Evolutionary conservation across 35 echinoderm and acorn worm species (phyloP).

Genomic region (Chiridota heheva): DNA sequence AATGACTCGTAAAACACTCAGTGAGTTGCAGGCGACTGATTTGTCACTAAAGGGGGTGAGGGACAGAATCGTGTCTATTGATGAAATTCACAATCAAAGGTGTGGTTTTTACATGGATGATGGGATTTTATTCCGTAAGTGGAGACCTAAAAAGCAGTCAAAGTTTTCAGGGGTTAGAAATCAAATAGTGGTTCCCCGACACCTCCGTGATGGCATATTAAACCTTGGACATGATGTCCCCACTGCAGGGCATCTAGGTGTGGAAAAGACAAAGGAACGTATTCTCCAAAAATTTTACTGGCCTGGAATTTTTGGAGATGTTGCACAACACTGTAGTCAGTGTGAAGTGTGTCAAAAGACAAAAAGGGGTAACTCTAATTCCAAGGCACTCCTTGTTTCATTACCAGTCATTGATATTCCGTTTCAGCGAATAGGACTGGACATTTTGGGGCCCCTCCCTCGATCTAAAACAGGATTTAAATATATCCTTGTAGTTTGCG

Average conservation of each 20-base stretch:
- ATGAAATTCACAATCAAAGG: background rate
- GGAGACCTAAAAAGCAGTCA: background rate
- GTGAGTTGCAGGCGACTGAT: too few relatives aligned
- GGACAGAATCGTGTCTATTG: background rate
- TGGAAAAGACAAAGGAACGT: slow-evolving; percentile 36
- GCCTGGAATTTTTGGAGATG: slow-evolving; percentile 44
- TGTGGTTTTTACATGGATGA: background rate
- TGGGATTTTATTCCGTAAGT: background rate
- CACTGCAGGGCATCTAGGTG: slow-evolving; percentile 31
- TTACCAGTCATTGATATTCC: slow-evolving; percentile 32
- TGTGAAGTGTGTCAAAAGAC: slow-evolving; percentile 28
- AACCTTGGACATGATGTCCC: slow-evolving; percentile 50
- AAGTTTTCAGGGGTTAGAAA: too few relatives aligned
- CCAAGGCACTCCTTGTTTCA: background rate
- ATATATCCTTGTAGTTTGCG: slow-evolving; percentile 4
- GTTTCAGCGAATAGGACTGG: slow-evolving; percentile 31
- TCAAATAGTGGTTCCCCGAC: slow-evolving; percentile 22
- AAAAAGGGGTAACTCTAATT: background rate
- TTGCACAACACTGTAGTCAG: slow-evolving; percentile 8
- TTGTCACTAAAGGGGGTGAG: too few relatives aligned
- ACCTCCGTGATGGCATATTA: background rate
- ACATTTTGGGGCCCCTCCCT: slow-evolving; percentile 33
- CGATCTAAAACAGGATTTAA: background rate
- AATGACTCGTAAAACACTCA: too few relatives aligned
- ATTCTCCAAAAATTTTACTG: slow-evolving; percentile 33